Evolutionary conservation across 1,140 invertebrate species (phyloP).

Genomic region (Eubasilissa regina): DNA sequence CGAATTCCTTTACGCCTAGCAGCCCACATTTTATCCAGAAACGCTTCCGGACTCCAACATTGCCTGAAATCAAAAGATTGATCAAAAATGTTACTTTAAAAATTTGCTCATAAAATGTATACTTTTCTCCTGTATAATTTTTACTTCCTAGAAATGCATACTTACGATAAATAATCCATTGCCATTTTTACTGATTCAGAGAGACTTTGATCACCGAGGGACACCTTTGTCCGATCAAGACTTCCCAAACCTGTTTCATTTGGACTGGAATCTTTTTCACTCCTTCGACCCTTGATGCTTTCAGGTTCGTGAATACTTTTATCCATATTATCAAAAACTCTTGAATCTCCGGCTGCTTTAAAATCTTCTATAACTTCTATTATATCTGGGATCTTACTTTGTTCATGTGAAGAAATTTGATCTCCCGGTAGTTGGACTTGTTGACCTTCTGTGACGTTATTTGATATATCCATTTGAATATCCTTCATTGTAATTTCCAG

Average conservation of each 20-base stretch:
- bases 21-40: neutral
- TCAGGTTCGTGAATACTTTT: too few species aligned
- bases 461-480: neutral
- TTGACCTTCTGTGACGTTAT: neutral
- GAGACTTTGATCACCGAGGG: slow-evolving; percentile 5
- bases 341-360: neutral
- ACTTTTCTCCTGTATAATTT: neutral
- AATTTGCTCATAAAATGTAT: neutral
- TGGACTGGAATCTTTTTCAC: neutral
- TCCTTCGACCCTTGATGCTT: neutral
- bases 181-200: neutral
- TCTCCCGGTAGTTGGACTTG: neutral
- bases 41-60: neutral
- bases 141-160: neutral
- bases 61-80: neutral
- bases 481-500: neutral
- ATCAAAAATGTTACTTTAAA: neutral
- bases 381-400: neutral
- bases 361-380: too few species aligned
- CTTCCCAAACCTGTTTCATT: slow-evolving; percentile 30
- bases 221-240: slow-evolving; percentile 9
- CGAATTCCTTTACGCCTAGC: neutral
- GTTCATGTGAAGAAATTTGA: neutral
- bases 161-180: neutral
- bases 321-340: neutral